Base-by-base conservation (phyloP, 2,797 vertebrate genomes). In the Myioborus melanocephalus region DNA sequence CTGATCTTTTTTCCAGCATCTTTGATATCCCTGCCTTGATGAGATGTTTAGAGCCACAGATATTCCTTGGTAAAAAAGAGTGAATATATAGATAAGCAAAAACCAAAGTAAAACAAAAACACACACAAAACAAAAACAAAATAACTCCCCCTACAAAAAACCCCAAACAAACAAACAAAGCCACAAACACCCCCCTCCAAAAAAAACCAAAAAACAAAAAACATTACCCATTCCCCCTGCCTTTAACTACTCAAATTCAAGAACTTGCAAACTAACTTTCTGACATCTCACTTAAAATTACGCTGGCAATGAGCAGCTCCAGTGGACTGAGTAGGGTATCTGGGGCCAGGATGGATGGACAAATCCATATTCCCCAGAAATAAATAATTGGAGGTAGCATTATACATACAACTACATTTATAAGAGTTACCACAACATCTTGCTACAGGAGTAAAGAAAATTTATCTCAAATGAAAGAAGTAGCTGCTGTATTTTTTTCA, bases 131-230 rank as follows among this genome's bases (percentile, higher is more conserved):
- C 23, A 69, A 70, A 56, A 39, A 5, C 8, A 52, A 61, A 81
- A 46, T 10, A 28, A 14, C 6, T 17, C 10, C 32, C 26, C 12
- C 34, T 18, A 41, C 18, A 20, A 4, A 55, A 56, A 50, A 3
- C 0, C 7, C 52, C 13, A n/a, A 55, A 8, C 23, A 47, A 56
- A 22, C 19, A 79, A 61, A 34, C 26, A 41, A 53, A 65, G 9
- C 8, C 22, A n/a, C 26, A 76, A 41, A 37, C 11, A n/a, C 0
- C 2, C 19, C 2, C 10, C 39, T 52, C 28, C 0, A 1, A 46
- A 26, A 26, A 41, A 64, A 28, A 12, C 1, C 27, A 17, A 50
- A 49, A 53, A 49, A 2, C 30, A 56, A 34, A 21, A 14, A 32
- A 53, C 17, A 37, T 5, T 6, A 35, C 1, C 5, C 10, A 6